These are phyloP conservation scores for Belgica antarctica DNA, from an alignment of 2,888 invertebrate genomes.

Conservation along the genomic window DNA sequence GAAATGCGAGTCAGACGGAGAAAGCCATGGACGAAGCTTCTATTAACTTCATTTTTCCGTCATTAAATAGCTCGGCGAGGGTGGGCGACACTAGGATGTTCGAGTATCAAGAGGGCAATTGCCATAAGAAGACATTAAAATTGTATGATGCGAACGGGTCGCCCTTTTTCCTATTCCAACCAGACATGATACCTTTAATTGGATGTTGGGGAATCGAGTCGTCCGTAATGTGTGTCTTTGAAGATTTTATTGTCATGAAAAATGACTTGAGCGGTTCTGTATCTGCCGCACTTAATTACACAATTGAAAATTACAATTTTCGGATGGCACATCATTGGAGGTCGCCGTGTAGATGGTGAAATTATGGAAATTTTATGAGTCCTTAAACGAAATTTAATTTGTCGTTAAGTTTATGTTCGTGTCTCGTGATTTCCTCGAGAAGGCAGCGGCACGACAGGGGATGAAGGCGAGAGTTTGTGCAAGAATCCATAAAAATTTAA, in stretches of 20 bases:
- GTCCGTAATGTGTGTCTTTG: not conserved
- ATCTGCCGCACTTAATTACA: slow-evolving; percentile 3
- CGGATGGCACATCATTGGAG: not conserved
- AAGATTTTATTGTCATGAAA: slow-evolving; percentile 9
- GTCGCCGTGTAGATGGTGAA: not conserved
- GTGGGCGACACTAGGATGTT: slow-evolving; percentile 3
- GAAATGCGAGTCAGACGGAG: not conserved
- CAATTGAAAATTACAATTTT: slow-evolving; percentile 27
- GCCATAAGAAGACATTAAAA: slow-evolving; percentile 38
- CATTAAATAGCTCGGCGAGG: slow-evolving; percentile 7
- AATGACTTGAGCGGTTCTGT: no score
- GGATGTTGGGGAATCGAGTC: slow-evolving; percentile 22
- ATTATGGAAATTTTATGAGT: slow-evolving; percentile 36
- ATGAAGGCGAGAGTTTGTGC: not conserved
- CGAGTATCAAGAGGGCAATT: slow-evolving; percentile 37
- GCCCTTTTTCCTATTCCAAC: slow-evolving; percentile 7
- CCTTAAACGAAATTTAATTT: slow-evolving; percentile 33
- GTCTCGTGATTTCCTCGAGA: not conserved
- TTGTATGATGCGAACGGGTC: slow-evolving; percentile 18
- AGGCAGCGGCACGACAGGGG: not conserved
- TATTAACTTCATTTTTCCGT: slow-evolving; percentile 25
- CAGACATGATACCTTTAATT: slow-evolving; percentile 44
- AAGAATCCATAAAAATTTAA: slow-evolving; percentile 17
- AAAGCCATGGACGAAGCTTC: not conserved
- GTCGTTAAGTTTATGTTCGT: not conserved